Percentiles rank a stretch among this genome's conserved stretches.
Conservation (phyloP, 2,888 invertebrate genomes). For the Chironomus tentans region DNA sequence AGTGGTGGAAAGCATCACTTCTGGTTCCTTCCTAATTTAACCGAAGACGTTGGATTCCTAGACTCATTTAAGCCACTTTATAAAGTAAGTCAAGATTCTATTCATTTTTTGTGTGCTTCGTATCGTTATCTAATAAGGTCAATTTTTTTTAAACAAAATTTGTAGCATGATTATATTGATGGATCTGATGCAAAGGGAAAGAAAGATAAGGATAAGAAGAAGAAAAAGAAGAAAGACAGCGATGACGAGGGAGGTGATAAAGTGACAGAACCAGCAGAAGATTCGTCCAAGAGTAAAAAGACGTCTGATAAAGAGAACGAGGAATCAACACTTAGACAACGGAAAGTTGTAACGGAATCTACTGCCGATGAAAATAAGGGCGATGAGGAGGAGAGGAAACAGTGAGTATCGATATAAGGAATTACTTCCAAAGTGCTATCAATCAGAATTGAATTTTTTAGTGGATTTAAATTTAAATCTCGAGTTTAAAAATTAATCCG, state of each 20-base stretch:
- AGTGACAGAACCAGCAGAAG: conserved; percentile 36
- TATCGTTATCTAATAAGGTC: neutral
- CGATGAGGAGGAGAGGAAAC: conserved; percentile 1
- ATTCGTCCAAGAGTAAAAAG: conserved; percentile 34
- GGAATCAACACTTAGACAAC: neutral
- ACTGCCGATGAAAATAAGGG: conserved; percentile 28
- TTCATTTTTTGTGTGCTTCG: neutral
- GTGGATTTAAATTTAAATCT: too few species aligned
- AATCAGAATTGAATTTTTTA: too few species aligned
- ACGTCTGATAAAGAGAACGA: conserved; percentile 40
- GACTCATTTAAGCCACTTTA: conserved; percentile 98
- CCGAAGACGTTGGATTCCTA: conserved; percentile 97
- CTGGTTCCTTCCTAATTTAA: conserved; percentile 98
- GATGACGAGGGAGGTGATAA: conserved; percentile 58
- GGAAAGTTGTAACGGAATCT: conserved; percentile 23
- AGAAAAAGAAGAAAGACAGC: conserved; percentile 72
- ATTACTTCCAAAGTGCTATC: too few species aligned
- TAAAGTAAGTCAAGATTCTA: conserved; percentile 52
- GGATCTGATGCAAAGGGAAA: conserved; percentile 48
- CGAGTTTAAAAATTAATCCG: too few species aligned
- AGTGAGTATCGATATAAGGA: neutral
- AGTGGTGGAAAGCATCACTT: conserved; percentile 87
- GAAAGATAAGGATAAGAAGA: conserved; percentile 58
- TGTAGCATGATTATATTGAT: conserved; percentile 74
- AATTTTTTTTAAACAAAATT: neutral